Conservation (phyloP, 1,140 invertebrate species). For the Whitmania pigra region DNA sequence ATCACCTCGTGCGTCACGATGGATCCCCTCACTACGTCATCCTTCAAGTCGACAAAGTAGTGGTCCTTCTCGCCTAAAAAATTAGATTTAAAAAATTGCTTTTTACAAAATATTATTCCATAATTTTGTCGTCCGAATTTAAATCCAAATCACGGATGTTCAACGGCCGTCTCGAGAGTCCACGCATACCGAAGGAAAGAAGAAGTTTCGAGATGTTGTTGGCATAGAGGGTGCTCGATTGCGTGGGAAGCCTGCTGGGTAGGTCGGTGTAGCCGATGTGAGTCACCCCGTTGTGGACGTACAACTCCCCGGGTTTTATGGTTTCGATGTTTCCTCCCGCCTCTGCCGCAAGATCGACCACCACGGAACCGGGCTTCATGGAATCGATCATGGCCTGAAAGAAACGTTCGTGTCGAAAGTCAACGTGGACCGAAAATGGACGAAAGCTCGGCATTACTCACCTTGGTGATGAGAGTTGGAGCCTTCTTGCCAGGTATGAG, state of each 20-base stretch:
- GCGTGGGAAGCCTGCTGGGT: conserved; percentile 67
- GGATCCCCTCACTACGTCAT: conserved; percentile 71
- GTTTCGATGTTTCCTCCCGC: conserved; percentile 77
- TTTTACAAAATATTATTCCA: background rate
- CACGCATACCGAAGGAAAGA: conserved; percentile 55
- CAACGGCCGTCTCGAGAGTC: background rate
- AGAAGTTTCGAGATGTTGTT: conserved; percentile 82
- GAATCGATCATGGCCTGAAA: conserved; percentile 60
- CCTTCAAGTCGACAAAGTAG: conserved; percentile 64
- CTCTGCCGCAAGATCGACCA: conserved; percentile 78
- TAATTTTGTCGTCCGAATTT: background rate
- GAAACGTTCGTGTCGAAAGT: background rate
- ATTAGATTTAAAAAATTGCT: background rate
- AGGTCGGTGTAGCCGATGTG: conserved; percentile 76
- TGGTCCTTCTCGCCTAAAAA: conserved; percentile 52
- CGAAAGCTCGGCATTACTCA: conserved; percentile 36
- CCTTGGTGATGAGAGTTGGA: conserved; percentile 66
- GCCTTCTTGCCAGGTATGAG: conserved; percentile 77
- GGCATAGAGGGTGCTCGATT: conserved; percentile 70
- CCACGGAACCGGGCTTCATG: conserved; percentile 77
- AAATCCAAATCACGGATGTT: background rate
- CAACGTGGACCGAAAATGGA: background rate
- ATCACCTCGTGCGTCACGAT: conserved; percentile 56
- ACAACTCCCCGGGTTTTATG: conserved; percentile 63
- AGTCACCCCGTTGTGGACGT: conserved; percentile 59